Evolutionary conservation across 2,888 invertebrate species (phyloP).

Genomic region (Tinea pellionella): DNA sequence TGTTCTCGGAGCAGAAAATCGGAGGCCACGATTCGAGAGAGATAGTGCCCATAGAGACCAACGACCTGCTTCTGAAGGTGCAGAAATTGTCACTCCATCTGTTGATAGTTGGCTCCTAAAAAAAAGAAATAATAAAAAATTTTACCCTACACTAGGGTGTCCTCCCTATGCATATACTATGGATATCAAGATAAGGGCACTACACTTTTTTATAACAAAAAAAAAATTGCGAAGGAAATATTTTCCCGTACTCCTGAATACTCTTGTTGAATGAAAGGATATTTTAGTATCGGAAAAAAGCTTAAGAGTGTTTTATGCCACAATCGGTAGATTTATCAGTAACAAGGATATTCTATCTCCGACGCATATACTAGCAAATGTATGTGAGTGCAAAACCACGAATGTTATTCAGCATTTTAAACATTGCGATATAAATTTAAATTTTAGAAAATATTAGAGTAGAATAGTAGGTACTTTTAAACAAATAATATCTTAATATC

Average conservation of each 20-base stretch:
- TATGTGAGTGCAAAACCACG: background rate
- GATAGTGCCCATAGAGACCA: constrained; percentile 75
- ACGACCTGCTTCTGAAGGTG: constrained; percentile 73
- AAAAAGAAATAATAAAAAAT: constrained; percentile 15
- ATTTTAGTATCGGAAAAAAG: background rate
- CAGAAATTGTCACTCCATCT: constrained; percentile 67
- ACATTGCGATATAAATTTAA: background rate
- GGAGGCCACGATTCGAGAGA: constrained; percentile 58
- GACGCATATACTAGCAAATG: background rate
- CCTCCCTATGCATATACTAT: too few species aligned
- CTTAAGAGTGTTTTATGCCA: background rate
- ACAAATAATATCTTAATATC: too few species aligned
- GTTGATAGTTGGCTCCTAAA: constrained; percentile 68
- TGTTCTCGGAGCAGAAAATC: constrained; percentile 70
- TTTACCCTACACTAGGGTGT: too few species aligned
- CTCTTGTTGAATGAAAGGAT: too few species aligned
- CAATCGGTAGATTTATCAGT: constrained; percentile 1
- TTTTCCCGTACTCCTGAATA: too few species aligned
- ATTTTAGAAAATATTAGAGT: too few species aligned
- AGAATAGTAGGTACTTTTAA: too few species aligned
- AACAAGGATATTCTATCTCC: constrained; percentile 7
- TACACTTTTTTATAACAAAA: too few species aligned
- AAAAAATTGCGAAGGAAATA: too few species aligned
- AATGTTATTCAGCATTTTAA: background rate
- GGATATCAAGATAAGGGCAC: too few species aligned